Evolutionary conservation across 2,888 invertebrate genomes (phyloP).

Genomic region (Leucophenga montana): DNA sequence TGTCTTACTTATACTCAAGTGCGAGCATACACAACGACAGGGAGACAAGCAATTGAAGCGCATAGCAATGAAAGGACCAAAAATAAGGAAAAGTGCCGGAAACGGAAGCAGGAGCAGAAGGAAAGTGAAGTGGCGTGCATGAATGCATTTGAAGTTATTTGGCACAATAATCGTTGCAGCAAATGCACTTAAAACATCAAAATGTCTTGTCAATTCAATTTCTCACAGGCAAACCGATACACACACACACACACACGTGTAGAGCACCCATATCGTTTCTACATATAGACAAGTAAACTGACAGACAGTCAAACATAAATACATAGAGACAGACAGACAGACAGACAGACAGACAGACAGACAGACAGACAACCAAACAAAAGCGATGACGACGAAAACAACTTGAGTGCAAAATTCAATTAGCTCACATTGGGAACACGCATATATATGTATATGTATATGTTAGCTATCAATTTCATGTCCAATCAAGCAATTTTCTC

Average conservation of each 20-base stretch:
- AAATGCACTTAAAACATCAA: constrained; percentile 64
- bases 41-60: no score
- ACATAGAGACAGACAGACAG: not conserved
- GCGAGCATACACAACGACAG: not conserved
- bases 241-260: constrained; percentile 4
- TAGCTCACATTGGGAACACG: constrained; percentile 50
- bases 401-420: constrained; percentile 68
- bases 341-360: not conserved
- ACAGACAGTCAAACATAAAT: not conserved
- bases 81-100: not conserved
- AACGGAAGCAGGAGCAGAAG: not conserved
- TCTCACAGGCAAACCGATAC: constrained; percentile 17
- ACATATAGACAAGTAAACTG: not conserved
- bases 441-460: constrained; percentile 24
- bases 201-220: constrained; percentile 61
- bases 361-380: constrained; percentile 33
- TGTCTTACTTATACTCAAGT: no score
- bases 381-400: constrained; percentile 46
- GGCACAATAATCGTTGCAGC: constrained; percentile 19
- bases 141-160: not conserved
- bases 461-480: constrained; percentile 69
- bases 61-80: not conserved
- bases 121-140: not conserved
- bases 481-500: constrained; percentile 66
- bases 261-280: not conserved